Conservation (phyloP, 2,888 invertebrate genomes). For the Melanostoma mellinum region DNA sequence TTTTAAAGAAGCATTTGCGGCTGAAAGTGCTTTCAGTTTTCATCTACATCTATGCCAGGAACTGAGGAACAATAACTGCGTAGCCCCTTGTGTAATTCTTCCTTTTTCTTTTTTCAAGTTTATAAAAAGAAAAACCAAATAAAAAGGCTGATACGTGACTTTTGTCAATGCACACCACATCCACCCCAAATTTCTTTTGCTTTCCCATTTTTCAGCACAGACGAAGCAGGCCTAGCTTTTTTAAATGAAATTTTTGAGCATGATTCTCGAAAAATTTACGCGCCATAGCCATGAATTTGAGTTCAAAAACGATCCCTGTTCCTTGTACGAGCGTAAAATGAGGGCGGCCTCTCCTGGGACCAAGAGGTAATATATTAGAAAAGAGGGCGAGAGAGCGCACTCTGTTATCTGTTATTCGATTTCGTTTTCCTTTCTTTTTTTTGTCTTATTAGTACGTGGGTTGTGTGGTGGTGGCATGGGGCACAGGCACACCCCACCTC, state of each 20-base stretch:
- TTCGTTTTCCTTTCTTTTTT: conserved; percentile 59
- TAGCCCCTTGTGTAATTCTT: no score
- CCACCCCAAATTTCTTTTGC: conserved; percentile 30
- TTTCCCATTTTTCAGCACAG: neutral
- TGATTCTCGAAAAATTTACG: conserved; percentile 65
- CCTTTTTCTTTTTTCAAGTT: neutral
- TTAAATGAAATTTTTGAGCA: conserved; percentile 72
- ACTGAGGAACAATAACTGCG: no score
- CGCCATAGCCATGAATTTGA: conserved; percentile 60
- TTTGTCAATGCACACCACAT: conserved; percentile 60
- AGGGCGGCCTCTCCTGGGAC: conserved; percentile 68
- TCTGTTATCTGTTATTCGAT: conserved; percentile 71
- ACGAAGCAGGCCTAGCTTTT: conserved; percentile 45
- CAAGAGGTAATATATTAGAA: conserved; percentile 68
- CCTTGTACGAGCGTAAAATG: conserved; percentile 29
- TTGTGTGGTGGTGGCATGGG: conserved; percentile 3
- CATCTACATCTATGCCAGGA: no score
- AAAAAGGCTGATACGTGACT: conserved; percentile 72
- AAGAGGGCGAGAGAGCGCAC: conserved; percentile 50
- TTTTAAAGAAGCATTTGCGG: no score
- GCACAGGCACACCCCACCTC: neutral
- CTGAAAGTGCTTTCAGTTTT: no score
- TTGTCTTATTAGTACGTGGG: conserved; percentile 67
- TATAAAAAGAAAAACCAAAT: conserved; percentile 27
- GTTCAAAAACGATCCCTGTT: conserved; percentile 18